Conservation (phyloP, 1,140 invertebrate genomes). For the Leptoteleia sp. region DNA sequence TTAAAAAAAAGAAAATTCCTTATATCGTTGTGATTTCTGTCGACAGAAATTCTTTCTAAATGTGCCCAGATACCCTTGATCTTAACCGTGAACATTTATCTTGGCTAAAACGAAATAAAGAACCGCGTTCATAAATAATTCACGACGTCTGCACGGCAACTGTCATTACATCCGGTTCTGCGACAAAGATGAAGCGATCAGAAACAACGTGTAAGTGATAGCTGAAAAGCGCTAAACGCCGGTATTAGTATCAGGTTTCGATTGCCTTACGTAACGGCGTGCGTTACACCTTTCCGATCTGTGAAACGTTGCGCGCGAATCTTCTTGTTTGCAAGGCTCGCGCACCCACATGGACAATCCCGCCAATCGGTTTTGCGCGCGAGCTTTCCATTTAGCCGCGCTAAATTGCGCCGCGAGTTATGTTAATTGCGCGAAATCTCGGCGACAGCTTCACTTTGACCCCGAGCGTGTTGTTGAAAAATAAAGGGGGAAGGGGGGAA, state of each 20-base stretch:
- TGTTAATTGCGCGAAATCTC: constrained; percentile 46
- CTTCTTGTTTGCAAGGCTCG: constrained; percentile 47
- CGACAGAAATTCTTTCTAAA: too few species aligned
- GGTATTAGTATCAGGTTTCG: constrained; percentile 23
- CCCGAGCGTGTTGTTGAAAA: too few species aligned
- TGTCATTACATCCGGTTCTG: constrained; percentile 1
- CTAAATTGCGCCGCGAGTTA: constrained; percentile 51
- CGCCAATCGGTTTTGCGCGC: constrained; percentile 10
- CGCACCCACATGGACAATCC: constrained; percentile 48
- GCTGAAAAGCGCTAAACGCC: constrained; percentile 25
- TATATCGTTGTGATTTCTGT: too few species aligned
- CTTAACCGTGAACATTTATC: too few species aligned
- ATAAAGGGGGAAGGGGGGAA: too few species aligned
- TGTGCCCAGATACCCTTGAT: too few species aligned
- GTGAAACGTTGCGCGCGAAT: constrained; percentile 29
- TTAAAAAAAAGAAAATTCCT: too few species aligned
- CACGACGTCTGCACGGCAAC: too few species aligned
- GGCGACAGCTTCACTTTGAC: constrained; percentile 18
- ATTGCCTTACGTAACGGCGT: constrained; percentile 23
- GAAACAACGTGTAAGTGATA: constrained; percentile 38
- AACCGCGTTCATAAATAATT: too few species aligned
- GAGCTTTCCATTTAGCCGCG: constrained; percentile 3
- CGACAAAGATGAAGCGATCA: background rate
- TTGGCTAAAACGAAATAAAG: too few species aligned
- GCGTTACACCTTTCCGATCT: too few species aligned